phyloP scores from a whole-genome alignment of 2,797 vertebrate species.

The Gallinago nigripennis region DNA sequence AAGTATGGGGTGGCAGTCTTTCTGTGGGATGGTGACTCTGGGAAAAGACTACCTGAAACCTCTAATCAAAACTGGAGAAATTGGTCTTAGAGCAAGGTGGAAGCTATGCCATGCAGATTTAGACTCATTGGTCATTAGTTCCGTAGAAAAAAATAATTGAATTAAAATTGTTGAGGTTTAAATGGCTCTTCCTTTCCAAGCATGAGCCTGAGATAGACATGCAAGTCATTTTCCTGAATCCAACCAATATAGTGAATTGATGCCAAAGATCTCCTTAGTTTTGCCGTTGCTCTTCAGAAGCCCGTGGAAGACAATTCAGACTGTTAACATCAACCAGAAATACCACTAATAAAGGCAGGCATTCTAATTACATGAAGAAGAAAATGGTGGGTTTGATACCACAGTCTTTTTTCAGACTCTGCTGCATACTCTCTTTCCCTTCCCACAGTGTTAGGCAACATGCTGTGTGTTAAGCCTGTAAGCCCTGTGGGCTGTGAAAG shows the following conservation, averaged over 20 bases:
- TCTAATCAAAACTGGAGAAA: background rate
- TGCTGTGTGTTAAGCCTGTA: background rate
- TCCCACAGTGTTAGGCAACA: accelerated
- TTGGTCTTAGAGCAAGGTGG: background rate
- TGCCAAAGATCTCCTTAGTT: background rate
- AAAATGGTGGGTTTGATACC: background rate
- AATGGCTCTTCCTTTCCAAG: background rate
- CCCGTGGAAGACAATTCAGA: background rate
- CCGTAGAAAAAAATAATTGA: background rate
- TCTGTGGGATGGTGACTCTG: background rate
- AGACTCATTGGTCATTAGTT: accelerated
- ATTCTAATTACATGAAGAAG: background rate
- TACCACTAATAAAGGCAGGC: background rate
- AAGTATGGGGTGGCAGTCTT: background rate
- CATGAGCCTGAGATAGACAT: accelerated
- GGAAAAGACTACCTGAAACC: background rate
- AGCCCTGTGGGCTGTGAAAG: background rate
- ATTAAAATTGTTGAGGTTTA: background rate
- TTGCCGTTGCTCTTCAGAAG: background rate
- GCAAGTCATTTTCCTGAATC: background rate
- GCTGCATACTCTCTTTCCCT: background rate
- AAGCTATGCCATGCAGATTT: background rate
- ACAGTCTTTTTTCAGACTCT: background rate
- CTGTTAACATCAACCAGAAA: background rate
- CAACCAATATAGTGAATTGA: background rate